Evolutionary conservation across 2,113 vertebrate genomes (phyloP), one percentile per base, ranked within the genome.

Genomic region (Anguilla japonica): DNA sequence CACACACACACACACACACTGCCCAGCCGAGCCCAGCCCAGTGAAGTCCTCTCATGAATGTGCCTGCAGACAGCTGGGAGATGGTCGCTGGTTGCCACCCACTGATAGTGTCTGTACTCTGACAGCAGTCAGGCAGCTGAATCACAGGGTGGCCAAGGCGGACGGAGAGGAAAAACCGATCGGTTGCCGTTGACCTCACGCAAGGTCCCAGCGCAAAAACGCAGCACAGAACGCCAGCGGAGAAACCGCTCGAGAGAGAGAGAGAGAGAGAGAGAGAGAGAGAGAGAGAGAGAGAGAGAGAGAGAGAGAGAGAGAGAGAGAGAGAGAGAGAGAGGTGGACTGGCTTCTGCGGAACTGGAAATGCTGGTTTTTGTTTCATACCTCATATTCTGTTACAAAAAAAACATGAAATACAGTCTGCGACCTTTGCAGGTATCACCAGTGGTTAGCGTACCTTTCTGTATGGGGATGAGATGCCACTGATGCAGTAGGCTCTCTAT

Each of bases 81-180:
- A 83, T 40, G 50, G 63, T 50, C 86, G 0, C 29, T 15, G 29
- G 89, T 84, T 83, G 9, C 79, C 83, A 84, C 82, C 82, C 39
- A 40, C 80, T 88, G 88, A 80, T 81, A 89, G 8, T 16, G 83
- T 87, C 81, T 43, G 78, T 43, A 79, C 85, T 84, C 78, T 85
- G 83, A 80, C 87, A n/a, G 87, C 81, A 71, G 63, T 80, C 87
- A 86, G 87, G 88, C 90, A 91, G 88, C 90, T 90, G 89, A 89
- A 83, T 71, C 82, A 34, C 60, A 6, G 18, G 57, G 18, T 60
- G 34, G 20, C 63, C 26, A n/a, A 71, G 63, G 26, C 16, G 7
- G 5, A n/a, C 26, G 26, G 34, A 34, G 63, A n/a, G 1, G 63
- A 26, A 71, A 3, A n/a, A 71, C 2, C 9, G 71, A 11, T 11